Base-by-base conservation (phyloP, 2,797 vertebrate species). In the Remorina albescens region DNA sequence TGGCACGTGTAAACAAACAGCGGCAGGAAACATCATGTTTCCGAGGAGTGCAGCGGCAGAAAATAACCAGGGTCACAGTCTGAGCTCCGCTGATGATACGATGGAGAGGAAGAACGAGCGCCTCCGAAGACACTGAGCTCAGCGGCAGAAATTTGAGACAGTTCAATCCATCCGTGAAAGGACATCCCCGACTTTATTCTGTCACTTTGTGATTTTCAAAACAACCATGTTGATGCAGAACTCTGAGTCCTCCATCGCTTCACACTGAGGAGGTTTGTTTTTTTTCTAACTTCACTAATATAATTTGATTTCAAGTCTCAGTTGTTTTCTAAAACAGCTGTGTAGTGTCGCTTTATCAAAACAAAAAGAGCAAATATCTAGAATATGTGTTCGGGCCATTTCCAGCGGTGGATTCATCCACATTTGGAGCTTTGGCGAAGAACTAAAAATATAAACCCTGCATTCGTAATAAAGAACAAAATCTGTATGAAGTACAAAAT, bases 1-100 rank as follows among this genome's bases (percentile, higher is more conserved):
- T 53, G 37, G 73, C 53, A 69, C 60, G 62, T 8, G 42, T 51
- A 68, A 39, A 58, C 39, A 65, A 28, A 53, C 46, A 30, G n/a
- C n/a, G n/a, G n/a, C n/a, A n/a, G 30, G 6, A 30, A 30, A 3
- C 30, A 30, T 6, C 32, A 21, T 36, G 21, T 12, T 50, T 39
- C 16, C 23, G 18, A 18, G 42, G 23, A 61, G 30, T 21, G 25
- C 23, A 68, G 36, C 50, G 39, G 21, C 21, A 39, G 50, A 28
- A 71, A 64, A 41, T 63, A 37, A 34, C 21, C 36, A 2, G 23
- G 61, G 13, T 50, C 28, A 25, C 70, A 37, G 8, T 34, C 44
- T 76, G 36, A 70, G 12, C 23, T 59, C 49, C 11, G 57, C 21
- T 49, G 6, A 11, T 37, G n/a, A 71, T 21, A 19, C n/a, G 1